Percentiles rank a stretch among this genome's conserved stretches.
phyloP scores from a whole-genome alignment of 2,888 invertebrate genomes.

The Perizoma affinitatum region DNA sequence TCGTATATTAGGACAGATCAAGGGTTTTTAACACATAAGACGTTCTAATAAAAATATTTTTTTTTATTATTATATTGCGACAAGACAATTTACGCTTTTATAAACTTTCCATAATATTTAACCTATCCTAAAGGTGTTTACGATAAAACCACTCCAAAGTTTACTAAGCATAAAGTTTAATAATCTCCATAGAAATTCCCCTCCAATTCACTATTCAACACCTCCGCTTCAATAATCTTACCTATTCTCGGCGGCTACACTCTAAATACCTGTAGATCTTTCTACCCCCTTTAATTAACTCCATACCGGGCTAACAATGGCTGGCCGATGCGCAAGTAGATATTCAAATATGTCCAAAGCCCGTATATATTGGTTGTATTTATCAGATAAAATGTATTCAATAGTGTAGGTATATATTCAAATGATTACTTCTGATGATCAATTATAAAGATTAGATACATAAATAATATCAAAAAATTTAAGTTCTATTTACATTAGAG shows the following conservation, averaged over 20 bases:
- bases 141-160: background rate
- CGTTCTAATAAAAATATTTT: no score
- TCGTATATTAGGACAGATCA: no score
- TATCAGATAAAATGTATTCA: constrained; percentile 49
- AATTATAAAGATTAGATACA: background rate
- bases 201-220: constrained; percentile 48
- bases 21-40: no score
- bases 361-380: constrained; percentile 72
- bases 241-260: constrained; percentile 53
- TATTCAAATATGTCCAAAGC: constrained; percentile 83
- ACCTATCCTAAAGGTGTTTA: background rate
- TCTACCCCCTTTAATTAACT: constrained; percentile 80
- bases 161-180: constrained; percentile 24
- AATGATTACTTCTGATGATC: constrained; percentile 21
- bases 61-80: no score
- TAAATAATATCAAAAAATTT: no score
- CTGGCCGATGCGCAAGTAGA: constrained; percentile 76
- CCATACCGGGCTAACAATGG: constrained; percentile 83
- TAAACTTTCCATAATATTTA: no score
- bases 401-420: constrained; percentile 9
- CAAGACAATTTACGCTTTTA: no score
- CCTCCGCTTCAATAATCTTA: constrained; percentile 51
- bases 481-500: no score
- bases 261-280: constrained; percentile 78
- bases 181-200: constrained; percentile 34